Evolutionary conservation across 1,140 invertebrate genomes (phyloP).

Genomic region (Leptinotarsa texana): DNA sequence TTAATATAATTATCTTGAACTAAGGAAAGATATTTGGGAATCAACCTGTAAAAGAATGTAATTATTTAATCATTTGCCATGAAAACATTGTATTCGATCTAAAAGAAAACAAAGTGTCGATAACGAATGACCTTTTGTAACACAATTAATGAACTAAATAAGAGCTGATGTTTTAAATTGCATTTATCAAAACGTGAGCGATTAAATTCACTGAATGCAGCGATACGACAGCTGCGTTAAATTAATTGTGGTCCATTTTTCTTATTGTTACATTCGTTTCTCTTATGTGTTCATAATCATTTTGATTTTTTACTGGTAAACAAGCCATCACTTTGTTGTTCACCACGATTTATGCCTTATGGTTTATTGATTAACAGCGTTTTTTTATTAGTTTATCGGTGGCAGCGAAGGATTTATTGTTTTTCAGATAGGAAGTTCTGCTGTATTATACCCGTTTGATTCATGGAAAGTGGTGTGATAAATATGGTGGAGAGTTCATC

Average conservation of each 20-base stretch:
- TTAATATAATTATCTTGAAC: too few species aligned
- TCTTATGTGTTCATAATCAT: neutral
- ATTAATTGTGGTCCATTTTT: neutral
- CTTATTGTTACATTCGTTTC: neutral
- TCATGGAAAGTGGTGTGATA: neutral
- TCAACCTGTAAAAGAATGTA: neutral
- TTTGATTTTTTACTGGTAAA: neutral
- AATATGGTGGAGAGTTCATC: neutral
- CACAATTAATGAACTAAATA: neutral
- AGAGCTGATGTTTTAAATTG: neutral
- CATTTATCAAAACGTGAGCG: neutral
- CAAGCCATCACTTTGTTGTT: slow-evolving; percentile 2
- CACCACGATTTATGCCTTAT: neutral
- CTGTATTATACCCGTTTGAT: neutral
- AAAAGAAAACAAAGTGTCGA: neutral
- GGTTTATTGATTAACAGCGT: neutral
- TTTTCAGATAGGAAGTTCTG: neutral
- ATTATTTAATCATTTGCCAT: neutral
- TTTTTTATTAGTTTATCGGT: slow-evolving; percentile 2
- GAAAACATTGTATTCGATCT: neutral
- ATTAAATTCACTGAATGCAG: neutral
- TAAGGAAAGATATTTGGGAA: too few species aligned
- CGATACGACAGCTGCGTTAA: neutral
- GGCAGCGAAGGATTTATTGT: neutral
- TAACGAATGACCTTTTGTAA: neutral